Evolutionary conservation across 2,888 invertebrate genomes (phyloP), one percentile per base, ranked within the genome.

Genomic region (Brachycybe producta): DNA sequence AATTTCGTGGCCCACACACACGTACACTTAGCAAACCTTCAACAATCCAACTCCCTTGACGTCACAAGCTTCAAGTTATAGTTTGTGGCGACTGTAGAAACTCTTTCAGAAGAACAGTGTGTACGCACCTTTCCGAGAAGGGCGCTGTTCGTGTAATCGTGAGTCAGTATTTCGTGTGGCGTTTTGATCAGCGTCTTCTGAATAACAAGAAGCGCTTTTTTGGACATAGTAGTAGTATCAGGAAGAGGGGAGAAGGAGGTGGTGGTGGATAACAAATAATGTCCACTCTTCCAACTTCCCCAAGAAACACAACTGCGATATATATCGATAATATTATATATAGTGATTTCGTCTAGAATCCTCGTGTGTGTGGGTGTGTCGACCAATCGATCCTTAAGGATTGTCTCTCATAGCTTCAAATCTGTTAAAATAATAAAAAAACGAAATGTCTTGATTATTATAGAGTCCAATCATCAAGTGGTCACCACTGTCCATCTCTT

Each of bases 161-260:
- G 15, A 17, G 26, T 19, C 21, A 38, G 19, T 8, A 38, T 19
- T 38, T 19, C 38, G 26, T 39, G 47, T 27, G 38, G 24, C 15
- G 36, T 11, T 11, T 36, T 26, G 24, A 47, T 47, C 11, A 47
- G 27, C 1, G 38, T 38, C 26, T 47, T 47, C 28, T 36, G 47
- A 3, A 47, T 36, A 21, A 47, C 47, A 47, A 39, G 23, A 13
- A 47, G 36, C n/a, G 38, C 38, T 47, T 47, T 47, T 27, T 47
- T 47, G 36, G 47, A 47, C 47, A 47, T 47, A 32, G 15, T 44
- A 8, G 13, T 30, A 13, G 8, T 13, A 30, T 30, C 30, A 30
- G 8, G n/a, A n/a, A n/a, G n/a, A n/a, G n/a, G n/a, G n/a, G n/a
- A n/a, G n/a, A n/a, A n/a, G n/a, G n/a, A n/a, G n/a, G n/a, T n/a